Conservation (phyloP, 2,797 vertebrate genomes). For the Pangasius larnaudii region DNA sequence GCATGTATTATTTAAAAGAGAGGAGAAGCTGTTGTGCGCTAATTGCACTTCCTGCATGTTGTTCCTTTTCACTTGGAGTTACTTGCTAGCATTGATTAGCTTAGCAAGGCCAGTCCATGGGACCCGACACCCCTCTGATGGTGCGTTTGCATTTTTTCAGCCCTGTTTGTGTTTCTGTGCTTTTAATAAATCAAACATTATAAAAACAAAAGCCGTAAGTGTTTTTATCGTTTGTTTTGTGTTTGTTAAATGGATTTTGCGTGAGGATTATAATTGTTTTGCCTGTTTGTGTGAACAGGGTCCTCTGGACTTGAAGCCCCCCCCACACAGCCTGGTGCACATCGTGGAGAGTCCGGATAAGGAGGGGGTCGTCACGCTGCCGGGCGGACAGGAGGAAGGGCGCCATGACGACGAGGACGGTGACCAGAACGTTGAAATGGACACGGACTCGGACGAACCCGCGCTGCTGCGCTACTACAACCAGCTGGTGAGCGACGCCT, state of each 20-base stretch:
- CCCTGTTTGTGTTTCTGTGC: not conserved
- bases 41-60: not conserved
- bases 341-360: conserved; percentile 82
- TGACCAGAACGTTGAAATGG: conserved; percentile 57
- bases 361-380: conserved; percentile 72
- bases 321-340: conserved; percentile 88
- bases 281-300: conserved; percentile 66
- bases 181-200: not conserved
- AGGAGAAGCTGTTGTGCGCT: not conserved
- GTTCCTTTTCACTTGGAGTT: not conserved
- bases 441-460: conserved; percentile 74
- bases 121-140: too few relatives aligned
- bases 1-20: too few relatives aligned
- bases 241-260: not conserved
- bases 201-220: too few relatives aligned
- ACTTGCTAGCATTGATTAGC: not conserved
- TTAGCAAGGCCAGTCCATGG: too few relatives aligned
- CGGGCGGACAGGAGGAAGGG: conserved; percentile 71
- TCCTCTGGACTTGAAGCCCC: conserved; percentile 87
- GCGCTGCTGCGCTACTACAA: conserved; percentile 76
- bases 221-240: not conserved
- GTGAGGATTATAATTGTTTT: not conserved
- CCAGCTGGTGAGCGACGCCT: conserved; percentile 79
- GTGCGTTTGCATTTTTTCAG: too few relatives aligned
- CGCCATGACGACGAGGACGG: conserved; percentile 57